Evolutionary conservation across 2,888 invertebrate species (phyloP), one percentile per base, ranked within the genome.

Genomic region (Caenorhabditis doughertyi): DNA sequence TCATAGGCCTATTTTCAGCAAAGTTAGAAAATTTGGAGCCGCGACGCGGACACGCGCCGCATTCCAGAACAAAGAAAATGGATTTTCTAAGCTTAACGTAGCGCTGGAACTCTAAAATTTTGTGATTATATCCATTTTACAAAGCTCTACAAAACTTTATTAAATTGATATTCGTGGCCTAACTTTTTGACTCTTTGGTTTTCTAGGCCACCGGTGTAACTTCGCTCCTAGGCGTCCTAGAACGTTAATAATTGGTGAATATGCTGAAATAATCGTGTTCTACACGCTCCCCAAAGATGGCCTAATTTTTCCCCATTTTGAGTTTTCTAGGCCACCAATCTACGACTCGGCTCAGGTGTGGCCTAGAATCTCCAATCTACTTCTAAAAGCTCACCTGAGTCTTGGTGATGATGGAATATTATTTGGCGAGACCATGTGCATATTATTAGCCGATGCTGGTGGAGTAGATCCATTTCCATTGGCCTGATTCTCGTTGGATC

Each of bases 401-500:
- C 82, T 18, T 25, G 82, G 82, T 18, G 82, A 82, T 21, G 82
- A 42, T 44, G 82, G 77, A n/a, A 77, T 68, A 42, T 65, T 27
- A 32, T 60, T 77, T 13, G 82, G 60, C 5, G 71, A 51, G 44
- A 67, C 58, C 32, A 72, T 72, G 9, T 71, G 56, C 32, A 77
- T 72, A 13, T 72, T 67, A 62, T 82, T 82, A 9, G 72, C 82
- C 0, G 82, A 71, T 1, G 85, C 35, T 25, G 82, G 77, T 23
- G 79, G 80, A 3, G 79, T 79, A 21, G 51, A 55, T n/a, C 72
- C 81, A 25, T 55, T 80, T 23, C 76, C 60, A 32, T 83, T 76
- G 7, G 76, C 55, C 68, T 68, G 68, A 51, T 77, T 81, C 42
- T 88, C 88, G 42, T 86, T 85, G 13, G 88, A 88, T 47, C 88